These are phyloP conservation scores for Ceramica pisi DNA, from an alignment of 2,888 invertebrate species.

Conservation along the genomic window DNA sequence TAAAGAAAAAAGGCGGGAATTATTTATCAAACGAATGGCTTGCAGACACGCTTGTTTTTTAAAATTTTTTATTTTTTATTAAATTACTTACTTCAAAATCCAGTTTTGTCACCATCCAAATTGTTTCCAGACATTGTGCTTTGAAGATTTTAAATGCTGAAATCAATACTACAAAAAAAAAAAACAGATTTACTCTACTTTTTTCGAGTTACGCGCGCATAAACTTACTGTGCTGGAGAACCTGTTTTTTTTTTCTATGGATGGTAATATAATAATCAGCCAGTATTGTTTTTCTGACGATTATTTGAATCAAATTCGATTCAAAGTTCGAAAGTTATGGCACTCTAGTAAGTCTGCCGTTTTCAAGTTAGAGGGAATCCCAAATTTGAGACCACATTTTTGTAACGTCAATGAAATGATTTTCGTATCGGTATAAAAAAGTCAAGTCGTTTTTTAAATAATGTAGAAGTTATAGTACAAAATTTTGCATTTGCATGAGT, in stretches of 20 bases:
- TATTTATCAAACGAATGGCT: background rate
- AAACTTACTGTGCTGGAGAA: too few relatives aligned
- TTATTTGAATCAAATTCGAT: conserved; percentile 6
- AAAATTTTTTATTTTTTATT: too few relatives aligned
- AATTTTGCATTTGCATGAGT: conserved; percentile 35
- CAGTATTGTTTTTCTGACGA: background rate
- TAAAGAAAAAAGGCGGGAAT: background rate
- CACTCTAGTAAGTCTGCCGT: background rate
- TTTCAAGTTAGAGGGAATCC: conserved; percentile 36
- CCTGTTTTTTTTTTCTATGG: background rate
- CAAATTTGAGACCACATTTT: conserved; percentile 21
- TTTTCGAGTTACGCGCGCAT: too few relatives aligned
- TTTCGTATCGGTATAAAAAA: conserved; percentile 39
- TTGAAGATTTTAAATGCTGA: too few relatives aligned
- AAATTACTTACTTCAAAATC: background rate
- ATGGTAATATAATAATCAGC: background rate
- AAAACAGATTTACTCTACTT: background rate
- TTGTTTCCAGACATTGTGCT: too few relatives aligned
- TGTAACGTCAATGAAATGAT: conserved; percentile 16
- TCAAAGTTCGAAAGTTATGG: background rate
- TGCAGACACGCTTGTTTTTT: too few relatives aligned
- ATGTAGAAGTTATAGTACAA: conserved; percentile 39
- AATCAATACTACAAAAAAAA: too few relatives aligned
- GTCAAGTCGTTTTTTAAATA: conserved; percentile 4
- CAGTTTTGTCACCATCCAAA: background rate